Percentiles rank a stretch among this genome's conserved stretches.
phyloP scores from a whole-genome alignment of 1,140 invertebrate genomes.

The Meloidogyne hapla region DNA sequence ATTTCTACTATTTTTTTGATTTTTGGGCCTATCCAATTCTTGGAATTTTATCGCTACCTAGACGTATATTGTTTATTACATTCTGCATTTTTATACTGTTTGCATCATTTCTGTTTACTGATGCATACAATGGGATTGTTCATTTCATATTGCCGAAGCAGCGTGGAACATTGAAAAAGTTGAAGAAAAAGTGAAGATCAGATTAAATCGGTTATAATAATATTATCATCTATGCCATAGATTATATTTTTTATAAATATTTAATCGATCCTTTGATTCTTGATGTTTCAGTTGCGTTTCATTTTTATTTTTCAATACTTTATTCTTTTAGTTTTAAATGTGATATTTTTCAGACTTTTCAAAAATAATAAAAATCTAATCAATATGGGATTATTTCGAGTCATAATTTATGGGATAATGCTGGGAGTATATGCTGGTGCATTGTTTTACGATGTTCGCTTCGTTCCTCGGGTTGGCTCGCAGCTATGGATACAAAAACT shows the following conservation, averaged over 20 bases:
- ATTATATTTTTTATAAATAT: too few relatives aligned
- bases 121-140: not conserved
- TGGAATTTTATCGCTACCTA: constrained; percentile 5
- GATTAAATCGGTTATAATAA: too few relatives aligned
- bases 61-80: constrained; percentile 22
- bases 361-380: constrained; percentile 7
- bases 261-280: not conserved
- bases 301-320: not conserved
- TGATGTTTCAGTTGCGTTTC: not conserved
- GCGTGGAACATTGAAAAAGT: too few relatives aligned
- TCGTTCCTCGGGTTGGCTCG: constrained; percentile 64
- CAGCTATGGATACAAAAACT: constrained; percentile 66
- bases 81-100: constrained; percentile 30
- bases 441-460: constrained; percentile 59
- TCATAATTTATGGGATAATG: constrained; percentile 55
- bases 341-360: constrained; percentile 12
- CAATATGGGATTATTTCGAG: constrained; percentile 49
- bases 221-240: too few relatives aligned
- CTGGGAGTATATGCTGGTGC: constrained; percentile 47
- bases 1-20: constrained; percentile 32
- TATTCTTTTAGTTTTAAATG: not conserved
- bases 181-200: too few relatives aligned
- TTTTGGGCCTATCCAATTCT: constrained; percentile 50
- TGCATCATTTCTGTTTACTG: constrained; percentile 21
- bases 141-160: not conserved